Conservation (phyloP, 2,113 vertebrate genomes). For the Coryphaenoides rupestris region DNA sequence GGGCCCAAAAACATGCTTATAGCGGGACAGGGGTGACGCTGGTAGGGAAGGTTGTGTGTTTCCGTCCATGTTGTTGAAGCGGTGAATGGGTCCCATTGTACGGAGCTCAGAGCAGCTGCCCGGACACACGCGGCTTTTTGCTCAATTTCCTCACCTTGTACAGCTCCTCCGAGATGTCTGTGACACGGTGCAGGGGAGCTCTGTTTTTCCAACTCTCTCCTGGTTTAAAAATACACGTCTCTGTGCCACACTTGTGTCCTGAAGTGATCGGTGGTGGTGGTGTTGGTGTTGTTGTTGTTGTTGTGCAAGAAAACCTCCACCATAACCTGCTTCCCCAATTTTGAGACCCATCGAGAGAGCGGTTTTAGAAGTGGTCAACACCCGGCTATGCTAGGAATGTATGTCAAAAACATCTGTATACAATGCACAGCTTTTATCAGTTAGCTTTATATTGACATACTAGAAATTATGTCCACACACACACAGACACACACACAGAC, state of each 20-base stretch:
- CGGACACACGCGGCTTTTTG: slow-evolving; percentile 36
- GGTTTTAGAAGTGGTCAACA: too few species aligned
- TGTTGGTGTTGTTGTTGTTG: too few species aligned
- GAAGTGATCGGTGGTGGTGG: neutral
- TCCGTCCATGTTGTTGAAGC: slow-evolving; percentile 23
- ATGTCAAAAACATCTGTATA: too few species aligned
- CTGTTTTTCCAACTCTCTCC: neutral
- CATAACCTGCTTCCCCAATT: neutral
- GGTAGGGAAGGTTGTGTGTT: too few species aligned
- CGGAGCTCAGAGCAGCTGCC: slow-evolving; percentile 17
- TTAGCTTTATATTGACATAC: too few species aligned
- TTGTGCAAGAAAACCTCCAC: neutral
- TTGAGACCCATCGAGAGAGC: neutral
- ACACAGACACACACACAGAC: too few species aligned
- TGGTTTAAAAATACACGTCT: neutral
- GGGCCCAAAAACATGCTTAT: too few species aligned
- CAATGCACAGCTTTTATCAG: too few species aligned
- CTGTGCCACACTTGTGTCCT: slow-evolving; percentile 14
- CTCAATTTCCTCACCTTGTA: slow-evolving; percentile 26
- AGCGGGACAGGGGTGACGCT: too few species aligned
- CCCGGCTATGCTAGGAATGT: too few species aligned
- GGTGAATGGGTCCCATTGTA: slow-evolving; percentile 57
- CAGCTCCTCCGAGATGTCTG: slow-evolving; percentile 19
- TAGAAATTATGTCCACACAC: too few species aligned
- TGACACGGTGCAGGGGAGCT: slow-evolving; percentile 2